Conservation (phyloP, 53 echinoderm and acorn worm genomes). For the Arbacia lixula region DNA sequence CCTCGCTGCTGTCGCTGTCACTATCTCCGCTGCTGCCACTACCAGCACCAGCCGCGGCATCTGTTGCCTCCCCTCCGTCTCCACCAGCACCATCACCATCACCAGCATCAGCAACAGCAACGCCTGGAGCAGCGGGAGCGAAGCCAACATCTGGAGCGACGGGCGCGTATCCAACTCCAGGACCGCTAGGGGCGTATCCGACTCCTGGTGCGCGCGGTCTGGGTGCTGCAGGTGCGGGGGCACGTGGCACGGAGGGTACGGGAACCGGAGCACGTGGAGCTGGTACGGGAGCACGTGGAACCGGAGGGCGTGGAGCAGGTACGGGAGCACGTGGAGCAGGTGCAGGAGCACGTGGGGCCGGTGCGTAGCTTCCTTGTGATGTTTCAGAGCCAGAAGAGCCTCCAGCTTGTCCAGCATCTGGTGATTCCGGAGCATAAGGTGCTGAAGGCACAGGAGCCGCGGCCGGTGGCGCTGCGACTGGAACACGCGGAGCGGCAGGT, state of each 20-base stretch:
- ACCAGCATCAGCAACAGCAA: neutral
- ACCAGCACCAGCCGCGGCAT: neutral
- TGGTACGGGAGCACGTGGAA: neutral
- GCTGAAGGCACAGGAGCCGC: neutral
- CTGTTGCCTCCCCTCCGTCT: neutral
- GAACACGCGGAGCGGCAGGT: slow-evolving; percentile 3
- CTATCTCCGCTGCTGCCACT: neutral
- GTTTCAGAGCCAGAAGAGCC: neutral
- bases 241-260: neutral
- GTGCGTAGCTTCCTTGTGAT: neutral
- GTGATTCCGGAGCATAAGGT: neutral
- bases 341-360: neutral
- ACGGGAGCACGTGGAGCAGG: neutral
- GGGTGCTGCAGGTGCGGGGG: neutral
- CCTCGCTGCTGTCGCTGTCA: slow-evolving; percentile 28
- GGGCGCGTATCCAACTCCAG: slow-evolving; percentile 3
- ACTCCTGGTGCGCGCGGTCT: neutral
- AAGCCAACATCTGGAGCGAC: neutral
- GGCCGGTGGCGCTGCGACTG: neutral
- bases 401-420: neutral
- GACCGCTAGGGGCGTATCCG: neutral
- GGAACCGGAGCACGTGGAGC: slow-evolving; percentile 12
- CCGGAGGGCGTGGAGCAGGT: neutral
- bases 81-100: neutral
- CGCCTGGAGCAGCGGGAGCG: slow-evolving; percentile 19